Conservation (phyloP, 64 coral and sea anemone genomes). For the Montipora foliosa region DNA sequence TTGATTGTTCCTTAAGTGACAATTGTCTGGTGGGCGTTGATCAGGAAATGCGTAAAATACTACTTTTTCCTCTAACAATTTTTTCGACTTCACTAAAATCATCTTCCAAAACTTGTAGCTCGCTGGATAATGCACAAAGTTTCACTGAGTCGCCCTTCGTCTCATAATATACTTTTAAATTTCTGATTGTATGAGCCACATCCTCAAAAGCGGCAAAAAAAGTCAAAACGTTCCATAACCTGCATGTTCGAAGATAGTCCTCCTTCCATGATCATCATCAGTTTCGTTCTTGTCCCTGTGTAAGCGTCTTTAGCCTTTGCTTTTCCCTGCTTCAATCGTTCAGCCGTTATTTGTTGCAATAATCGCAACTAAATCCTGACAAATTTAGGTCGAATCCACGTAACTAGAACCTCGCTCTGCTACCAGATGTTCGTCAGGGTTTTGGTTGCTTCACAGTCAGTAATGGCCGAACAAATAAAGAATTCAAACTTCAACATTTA, state of each 20-base stretch:
- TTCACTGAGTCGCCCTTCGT: not conserved
- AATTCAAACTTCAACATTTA: too few relatives aligned
- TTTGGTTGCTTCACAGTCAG: too few relatives aligned
- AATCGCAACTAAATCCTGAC: too few relatives aligned
- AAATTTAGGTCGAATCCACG: too few relatives aligned
- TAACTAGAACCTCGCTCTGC: too few relatives aligned
- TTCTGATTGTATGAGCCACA: not conserved
- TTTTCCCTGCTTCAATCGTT: constrained; percentile 22
- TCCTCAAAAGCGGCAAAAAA: not conserved
- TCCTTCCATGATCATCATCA: constrained; percentile 31
- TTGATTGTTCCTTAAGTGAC: not conserved
- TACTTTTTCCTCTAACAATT: constrained; percentile 14
- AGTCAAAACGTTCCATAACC: constrained; percentile 25
- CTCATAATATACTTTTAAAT: constrained; percentile 27
- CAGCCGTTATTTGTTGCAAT: too few relatives aligned
- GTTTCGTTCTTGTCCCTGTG: constrained; percentile 4
- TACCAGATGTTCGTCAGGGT: too few relatives aligned
- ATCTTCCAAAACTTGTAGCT: not conserved
- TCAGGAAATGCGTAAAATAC: too few relatives aligned
- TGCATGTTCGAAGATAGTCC: constrained; percentile 31
- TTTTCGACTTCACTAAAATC: constrained; percentile 7
- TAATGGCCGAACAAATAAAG: too few relatives aligned
- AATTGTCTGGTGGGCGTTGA: not conserved
- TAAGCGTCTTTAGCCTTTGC: not conserved
- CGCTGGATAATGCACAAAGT: not conserved